These are phyloP conservation scores for Abrostola tripartita DNA, from an alignment of 2,888 invertebrate species.

Conservation along the genomic window DNA sequence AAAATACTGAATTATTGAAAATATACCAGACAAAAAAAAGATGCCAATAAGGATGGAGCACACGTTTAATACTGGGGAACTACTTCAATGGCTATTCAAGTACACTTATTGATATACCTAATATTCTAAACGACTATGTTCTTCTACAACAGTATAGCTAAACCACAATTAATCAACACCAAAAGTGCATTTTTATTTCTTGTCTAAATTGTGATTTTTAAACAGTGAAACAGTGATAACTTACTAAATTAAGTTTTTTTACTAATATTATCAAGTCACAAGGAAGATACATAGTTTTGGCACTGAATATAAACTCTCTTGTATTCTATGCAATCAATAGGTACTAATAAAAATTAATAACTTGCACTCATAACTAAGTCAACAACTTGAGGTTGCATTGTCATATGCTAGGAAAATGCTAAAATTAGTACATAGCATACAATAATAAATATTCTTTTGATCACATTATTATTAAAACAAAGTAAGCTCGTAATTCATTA, in stretches of 20 bases:
- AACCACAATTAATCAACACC: constrained; percentile 16
- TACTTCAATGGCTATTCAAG: constrained; percentile 30
- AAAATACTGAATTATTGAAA: constrained; percentile 31
- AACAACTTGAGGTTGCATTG: constrained; percentile 37
- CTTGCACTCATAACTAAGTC: constrained; percentile 35
- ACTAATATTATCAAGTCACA: constrained; percentile 7
- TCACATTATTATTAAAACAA: background rate
- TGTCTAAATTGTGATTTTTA: constrained; percentile 28
- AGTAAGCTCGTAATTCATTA: background rate
- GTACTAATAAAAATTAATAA: constrained; percentile 28
- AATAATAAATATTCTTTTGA: background rate
- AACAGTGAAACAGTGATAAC: background rate
- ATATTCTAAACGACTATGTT: constrained; percentile 24
- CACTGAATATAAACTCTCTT: constrained; percentile 40
- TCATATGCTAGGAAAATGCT: constrained; percentile 17
- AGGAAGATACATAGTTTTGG: constrained; percentile 47
- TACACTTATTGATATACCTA: constrained; percentile 22
- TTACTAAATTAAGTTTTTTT: background rate
- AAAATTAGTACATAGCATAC: background rate
- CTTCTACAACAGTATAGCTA: constrained; percentile 31
- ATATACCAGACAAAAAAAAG: constrained; percentile 34
- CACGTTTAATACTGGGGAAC: constrained; percentile 51
- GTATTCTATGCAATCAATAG: constrained; percentile 15
- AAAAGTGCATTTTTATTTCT: constrained; percentile 20
- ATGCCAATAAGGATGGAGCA: constrained; percentile 18